Evolutionary conservation across 2,113 vertebrate genomes (phyloP), one percentile per base, ranked within the genome.

Genomic region (Bufo bufo): DNA sequence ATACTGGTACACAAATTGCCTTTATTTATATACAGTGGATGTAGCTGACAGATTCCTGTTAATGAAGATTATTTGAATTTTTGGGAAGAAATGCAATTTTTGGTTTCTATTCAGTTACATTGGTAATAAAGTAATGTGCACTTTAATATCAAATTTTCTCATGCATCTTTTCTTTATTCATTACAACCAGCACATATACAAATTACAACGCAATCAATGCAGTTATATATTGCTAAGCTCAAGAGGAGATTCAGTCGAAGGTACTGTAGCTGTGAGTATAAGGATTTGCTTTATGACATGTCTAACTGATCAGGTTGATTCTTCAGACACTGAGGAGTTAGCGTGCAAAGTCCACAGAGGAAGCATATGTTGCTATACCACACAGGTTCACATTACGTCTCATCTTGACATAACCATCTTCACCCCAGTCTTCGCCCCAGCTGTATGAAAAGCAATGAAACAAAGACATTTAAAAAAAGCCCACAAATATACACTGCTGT

Each of bases 361-460:
- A 69, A 75, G 54, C 79, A 19, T 63, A 10, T 3, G 10, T 1
- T 17, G 4, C 69, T 17, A 87, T 87, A 11, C 54, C 66, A 78
- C 86, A 87, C 43, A 33, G 20, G 56, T 87, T 75, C 14, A 52
- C 56, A 12, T 87, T 87, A n/a, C 79, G 78, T 66, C 45, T 82
- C 86, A 87, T 82, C 80, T 63, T 87, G 16, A n/a, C 50, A 14
- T 87, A 87, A 9, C 79, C 79, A 10, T 82, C 12, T 4, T 82
- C 79, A 58, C 86, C 86, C 86, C 86, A 87, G 14, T 61, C 19
- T 9, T 61, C 10, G 13, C 86, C 69, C 79, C 79, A 87, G 43
- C 86, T 87, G 54, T 13, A 50, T 0, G 45, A 61, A 59, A 47
- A 77, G 56, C 50, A 52, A 14, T 13, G 58, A 66, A 65, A 23